phyloP scores from a whole-genome alignment of 2,113 vertebrate genomes.

The Odontesthes bonariensis region DNA sequence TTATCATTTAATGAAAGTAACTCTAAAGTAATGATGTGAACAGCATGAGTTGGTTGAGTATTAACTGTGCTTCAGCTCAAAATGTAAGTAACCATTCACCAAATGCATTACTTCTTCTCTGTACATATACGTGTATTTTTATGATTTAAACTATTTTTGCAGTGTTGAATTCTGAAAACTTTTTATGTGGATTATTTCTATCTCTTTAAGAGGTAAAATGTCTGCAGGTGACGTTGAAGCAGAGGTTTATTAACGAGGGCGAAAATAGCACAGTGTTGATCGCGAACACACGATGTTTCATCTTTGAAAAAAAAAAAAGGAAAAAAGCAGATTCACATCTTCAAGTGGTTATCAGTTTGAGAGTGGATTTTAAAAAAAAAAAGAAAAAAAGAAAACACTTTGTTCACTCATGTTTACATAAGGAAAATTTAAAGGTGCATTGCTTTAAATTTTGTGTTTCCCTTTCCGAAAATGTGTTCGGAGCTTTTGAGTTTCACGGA shows the following conservation, averaged over 20 bases:
- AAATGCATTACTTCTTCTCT: constrained; percentile 73
- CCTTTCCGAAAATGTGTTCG: constrained; percentile 52
- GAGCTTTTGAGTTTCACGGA: constrained; percentile 56
- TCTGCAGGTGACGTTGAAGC: constrained; percentile 40
- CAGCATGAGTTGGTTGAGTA: constrained; percentile 52
- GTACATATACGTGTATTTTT: constrained; percentile 75
- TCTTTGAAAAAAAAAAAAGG: constrained; percentile 31
- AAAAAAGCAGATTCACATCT: constrained; percentile 32
- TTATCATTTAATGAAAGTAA: constrained; percentile 59
- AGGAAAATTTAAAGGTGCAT: constrained; percentile 70
- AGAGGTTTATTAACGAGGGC: constrained; percentile 50
- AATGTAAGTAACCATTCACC: constrained; percentile 69
- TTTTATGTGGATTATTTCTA: constrained; percentile 75
- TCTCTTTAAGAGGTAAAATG: constrained; percentile 70
- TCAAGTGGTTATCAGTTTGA: constrained; percentile 50
- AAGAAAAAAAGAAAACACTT: constrained; percentile 62
- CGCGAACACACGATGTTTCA: constrained; percentile 52
- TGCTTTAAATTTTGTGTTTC: constrained; percentile 70
- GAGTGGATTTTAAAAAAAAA: constrained; percentile 57
- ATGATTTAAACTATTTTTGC: constrained; percentile 79
- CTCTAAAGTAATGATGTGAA: constrained; percentile 46
- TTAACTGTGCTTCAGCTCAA: constrained; percentile 63
- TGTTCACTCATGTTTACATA: constrained; percentile 81
- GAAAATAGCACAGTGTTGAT: constrained; percentile 61
- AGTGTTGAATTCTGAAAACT: constrained; percentile 74